These are phyloP conservation scores for Microdon myrmicae DNA, from an alignment of 2,888 invertebrate species.

Conservation along the genomic window DNA sequence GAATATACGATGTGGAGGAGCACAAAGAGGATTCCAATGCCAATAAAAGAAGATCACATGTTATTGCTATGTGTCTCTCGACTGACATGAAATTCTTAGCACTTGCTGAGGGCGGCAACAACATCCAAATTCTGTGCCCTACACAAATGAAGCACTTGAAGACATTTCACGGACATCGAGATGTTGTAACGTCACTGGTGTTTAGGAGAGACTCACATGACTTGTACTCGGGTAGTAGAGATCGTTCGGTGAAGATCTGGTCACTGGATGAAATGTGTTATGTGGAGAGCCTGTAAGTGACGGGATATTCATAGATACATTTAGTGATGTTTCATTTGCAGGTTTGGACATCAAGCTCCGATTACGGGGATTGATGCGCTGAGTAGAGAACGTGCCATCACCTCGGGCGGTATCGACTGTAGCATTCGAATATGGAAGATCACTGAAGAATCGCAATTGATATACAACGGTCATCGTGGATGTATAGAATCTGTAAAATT, in stretches of 20 bases:
- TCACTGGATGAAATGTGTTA: constrained; percentile 95
- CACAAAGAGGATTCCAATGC: constrained; percentile 65
- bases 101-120: constrained; percentile 74
- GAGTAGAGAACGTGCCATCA: constrained; percentile 84
- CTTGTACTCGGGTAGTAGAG: constrained; percentile 82
- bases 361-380: constrained; percentile 90
- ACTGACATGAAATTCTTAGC: constrained; percentile 85
- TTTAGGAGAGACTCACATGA: constrained; percentile 88
- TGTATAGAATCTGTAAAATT: constrained; percentile 90
- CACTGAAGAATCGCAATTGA: constrained; percentile 94
- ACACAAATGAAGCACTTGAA: constrained; percentile 79
- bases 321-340: constrained; percentile 30
- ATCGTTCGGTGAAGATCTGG: constrained; percentile 92
- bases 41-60: constrained; percentile 62
- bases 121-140: constrained; percentile 87
- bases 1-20: constrained; percentile 65
- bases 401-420: constrained; percentile 89
- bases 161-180: constrained; percentile 83
- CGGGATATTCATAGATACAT: neutral
- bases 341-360: constrained; percentile 87
- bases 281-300: constrained; percentile 83
- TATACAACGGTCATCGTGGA: constrained; percentile 85
- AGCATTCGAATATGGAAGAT: constrained; percentile 95
- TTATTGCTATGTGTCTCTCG: constrained; percentile 78
- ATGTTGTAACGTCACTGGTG: constrained; percentile 78